A percentile compares a stretch with the other conserved stretches of the same genome.
Evolutionary conservation across 92 coral and sea anemone species (phyloP).

Genomic region (Porites rus): DNA sequence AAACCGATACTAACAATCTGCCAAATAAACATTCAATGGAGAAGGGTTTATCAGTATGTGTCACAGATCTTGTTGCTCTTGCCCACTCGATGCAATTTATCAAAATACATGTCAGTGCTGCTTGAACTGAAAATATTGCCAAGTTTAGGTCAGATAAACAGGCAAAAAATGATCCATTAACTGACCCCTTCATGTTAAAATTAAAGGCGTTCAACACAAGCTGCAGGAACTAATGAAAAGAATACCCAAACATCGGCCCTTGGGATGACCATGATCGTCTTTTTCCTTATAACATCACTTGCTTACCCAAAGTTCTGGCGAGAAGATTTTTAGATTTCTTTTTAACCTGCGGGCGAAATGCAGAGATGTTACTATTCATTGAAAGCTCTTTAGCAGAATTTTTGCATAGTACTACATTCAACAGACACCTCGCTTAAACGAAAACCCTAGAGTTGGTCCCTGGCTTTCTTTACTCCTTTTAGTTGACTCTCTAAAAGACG

Average conservation of each 20-base stretch:
- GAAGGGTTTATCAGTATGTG: slow-evolving; percentile 16
- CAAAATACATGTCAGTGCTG: slow-evolving; percentile 23
- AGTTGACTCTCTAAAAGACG: no score
- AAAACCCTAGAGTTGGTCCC: no score
- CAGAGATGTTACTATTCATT: no score
- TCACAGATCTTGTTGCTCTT: slow-evolving; percentile 21
- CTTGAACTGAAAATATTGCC: slow-evolving; percentile 33
- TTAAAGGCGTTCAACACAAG: background rate
- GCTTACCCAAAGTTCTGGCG: no score
- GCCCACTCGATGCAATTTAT: slow-evolving; percentile 48
- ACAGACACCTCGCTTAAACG: no score
- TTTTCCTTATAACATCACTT: no score
- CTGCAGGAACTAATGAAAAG: background rate
- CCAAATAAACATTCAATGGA: background rate
- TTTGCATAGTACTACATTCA: no score
- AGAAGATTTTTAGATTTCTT: no score
- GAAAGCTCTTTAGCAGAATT: no score
- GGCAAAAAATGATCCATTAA: slow-evolving; percentile 24
- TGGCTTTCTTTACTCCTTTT: no score
- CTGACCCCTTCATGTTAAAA: slow-evolving; percentile 22
- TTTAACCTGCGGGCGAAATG: no score
- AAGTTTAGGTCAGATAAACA: slow-evolving; percentile 34
- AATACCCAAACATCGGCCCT: background rate
- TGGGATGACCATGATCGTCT: no score
- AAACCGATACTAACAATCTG: background rate